These are phyloP conservation scores for Ahaetulla prasina DNA, from an alignment of 2,113 vertebrate genomes.

Conservation along the genomic window DNA sequence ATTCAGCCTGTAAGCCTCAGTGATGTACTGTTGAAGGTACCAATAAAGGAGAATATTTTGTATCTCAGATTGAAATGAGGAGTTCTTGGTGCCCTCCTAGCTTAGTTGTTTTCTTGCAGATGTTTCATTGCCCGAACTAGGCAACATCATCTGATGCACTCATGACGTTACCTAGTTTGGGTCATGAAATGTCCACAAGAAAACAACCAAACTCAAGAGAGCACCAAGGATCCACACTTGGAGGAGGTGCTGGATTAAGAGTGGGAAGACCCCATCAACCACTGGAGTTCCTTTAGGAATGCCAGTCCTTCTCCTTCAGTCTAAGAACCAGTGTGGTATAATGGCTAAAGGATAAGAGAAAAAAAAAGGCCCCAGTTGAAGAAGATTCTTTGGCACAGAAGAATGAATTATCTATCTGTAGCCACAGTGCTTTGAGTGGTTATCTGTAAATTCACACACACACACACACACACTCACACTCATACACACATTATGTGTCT, in stretches of 20 bases:
- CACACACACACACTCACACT: too few relatives aligned
- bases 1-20: not conserved
- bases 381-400: not conserved
- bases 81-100: too few relatives aligned
- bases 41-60: too few relatives aligned
- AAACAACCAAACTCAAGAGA: too few relatives aligned
- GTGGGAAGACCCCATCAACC: not conserved
- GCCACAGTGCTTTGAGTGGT: not conserved
- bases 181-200: too few relatives aligned
- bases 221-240: not conserved
- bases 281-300: not conserved
- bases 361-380: not conserved
- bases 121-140: too few relatives aligned
- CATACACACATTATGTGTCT: not conserved
- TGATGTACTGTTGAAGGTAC: too few relatives aligned
- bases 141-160: too few relatives aligned
- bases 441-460: not conserved
- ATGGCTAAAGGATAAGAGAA: not conserved
- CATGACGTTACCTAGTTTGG: too few relatives aligned
- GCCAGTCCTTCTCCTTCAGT: not conserved
- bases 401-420: not conserved
- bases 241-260: not conserved
- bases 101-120: too few relatives aligned
- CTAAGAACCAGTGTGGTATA: not conserved
- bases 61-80: too few relatives aligned